Conservation (phyloP, 2,113 vertebrate species). For the Irena cyanogastra region DNA sequence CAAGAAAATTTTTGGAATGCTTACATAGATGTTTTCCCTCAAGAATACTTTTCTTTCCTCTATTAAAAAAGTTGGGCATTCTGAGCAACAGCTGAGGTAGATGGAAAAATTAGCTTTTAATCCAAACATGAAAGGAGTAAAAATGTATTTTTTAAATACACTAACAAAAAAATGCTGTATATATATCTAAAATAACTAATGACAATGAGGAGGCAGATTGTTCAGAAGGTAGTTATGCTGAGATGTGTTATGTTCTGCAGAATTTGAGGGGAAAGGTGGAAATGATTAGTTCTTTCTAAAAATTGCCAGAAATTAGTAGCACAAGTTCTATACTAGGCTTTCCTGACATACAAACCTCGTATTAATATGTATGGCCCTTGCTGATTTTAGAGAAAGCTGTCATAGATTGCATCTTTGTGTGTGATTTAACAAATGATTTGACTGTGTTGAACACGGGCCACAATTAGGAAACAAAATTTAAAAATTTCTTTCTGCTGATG, state of each 20-base stretch:
- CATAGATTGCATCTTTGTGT: neutral
- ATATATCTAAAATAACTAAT: neutral
- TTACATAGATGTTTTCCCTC: neutral
- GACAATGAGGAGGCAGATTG: neutral
- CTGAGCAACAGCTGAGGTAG: neutral
- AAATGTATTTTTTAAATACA: neutral
- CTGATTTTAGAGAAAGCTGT: neutral
- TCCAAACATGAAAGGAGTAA: neutral
- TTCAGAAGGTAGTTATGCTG: neutral
- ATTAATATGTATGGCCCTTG: neutral
- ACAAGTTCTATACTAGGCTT: neutral
- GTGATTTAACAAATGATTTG: neutral
- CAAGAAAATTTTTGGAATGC: neutral
- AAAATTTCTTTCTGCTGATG: neutral
- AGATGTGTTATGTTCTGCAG: neutral
- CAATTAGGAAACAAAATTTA: neutral
- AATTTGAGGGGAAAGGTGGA: rapidly evolving
- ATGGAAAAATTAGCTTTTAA: neutral
- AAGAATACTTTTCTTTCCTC: neutral
- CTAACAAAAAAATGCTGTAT: neutral
- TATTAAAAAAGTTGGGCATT: neutral
- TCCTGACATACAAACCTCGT: neutral
- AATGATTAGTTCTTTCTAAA: neutral
- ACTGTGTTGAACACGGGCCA: neutral
- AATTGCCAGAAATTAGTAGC: neutral